Evolutionary conservation across 2,797 vertebrate genomes (phyloP).

Genomic region (Danio aesculapii): DNA sequence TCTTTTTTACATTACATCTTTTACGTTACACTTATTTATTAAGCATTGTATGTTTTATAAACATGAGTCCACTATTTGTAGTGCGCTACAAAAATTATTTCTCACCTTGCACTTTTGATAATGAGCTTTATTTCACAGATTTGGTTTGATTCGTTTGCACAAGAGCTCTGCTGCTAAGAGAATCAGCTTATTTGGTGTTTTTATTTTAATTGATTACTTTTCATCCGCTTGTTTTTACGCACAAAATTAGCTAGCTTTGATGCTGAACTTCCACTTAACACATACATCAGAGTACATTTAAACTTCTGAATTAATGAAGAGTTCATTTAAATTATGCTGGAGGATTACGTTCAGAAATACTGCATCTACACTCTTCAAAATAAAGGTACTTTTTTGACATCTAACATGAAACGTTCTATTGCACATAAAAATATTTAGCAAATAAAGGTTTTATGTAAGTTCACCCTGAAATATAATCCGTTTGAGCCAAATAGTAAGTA

Average conservation of each 20-base stretch:
- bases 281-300: slow-evolving; percentile 1
- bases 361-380: background rate
- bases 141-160: slow-evolving; percentile 42
- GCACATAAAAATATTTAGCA: no score
- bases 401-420: no score
- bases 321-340: slow-evolving; percentile 1
- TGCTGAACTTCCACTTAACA: background rate
- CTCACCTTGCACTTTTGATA: slow-evolving; percentile 49
- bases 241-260: background rate
- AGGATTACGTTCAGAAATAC: slow-evolving; percentile 11
- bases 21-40: slow-evolving; percentile 47
- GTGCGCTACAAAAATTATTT: background rate
- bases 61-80: slow-evolving; percentile 15
- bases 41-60: slow-evolving; percentile 38
- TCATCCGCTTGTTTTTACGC: background rate
- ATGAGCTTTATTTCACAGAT: slow-evolving; percentile 34
- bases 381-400: no score
- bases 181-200: background rate
- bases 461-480: no score
- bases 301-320: background rate
- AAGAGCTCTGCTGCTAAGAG: slow-evolving; percentile 37
- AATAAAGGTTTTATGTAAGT: no score
- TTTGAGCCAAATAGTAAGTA: no score
- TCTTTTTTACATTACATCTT: slow-evolving; percentile 38
- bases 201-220: background rate